Evolutionary conservation across 2,888 invertebrate species (phyloP).

Genomic region (Tolmerus cingulatus): DNA sequence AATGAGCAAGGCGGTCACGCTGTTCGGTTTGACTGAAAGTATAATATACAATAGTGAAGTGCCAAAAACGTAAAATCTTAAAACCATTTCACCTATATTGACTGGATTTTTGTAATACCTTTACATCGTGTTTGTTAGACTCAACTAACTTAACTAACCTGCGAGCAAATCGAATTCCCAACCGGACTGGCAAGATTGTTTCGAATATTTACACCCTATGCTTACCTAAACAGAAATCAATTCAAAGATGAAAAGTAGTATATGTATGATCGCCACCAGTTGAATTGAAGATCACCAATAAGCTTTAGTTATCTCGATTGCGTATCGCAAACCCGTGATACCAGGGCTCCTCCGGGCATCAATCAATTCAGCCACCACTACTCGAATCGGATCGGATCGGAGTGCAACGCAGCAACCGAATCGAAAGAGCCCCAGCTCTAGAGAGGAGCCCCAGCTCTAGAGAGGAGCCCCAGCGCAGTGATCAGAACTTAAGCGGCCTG

Average conservation of each 20-base stretch:
- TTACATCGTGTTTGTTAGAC: too few relatives aligned
- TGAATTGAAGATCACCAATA: slow-evolving; percentile 18
- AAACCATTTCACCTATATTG: too few relatives aligned
- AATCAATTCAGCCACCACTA: background rate
- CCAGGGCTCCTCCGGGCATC: background rate
- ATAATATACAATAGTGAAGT: background rate
- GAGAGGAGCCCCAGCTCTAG: background rate
- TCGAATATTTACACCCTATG: slow-evolving; percentile 1
- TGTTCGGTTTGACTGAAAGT: background rate
- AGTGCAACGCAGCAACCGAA: background rate
- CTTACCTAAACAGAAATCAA: background rate
- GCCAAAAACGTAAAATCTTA: background rate
- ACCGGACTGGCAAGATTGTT: slow-evolving; percentile 13
- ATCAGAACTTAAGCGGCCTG: background rate
- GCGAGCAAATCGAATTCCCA: background rate
- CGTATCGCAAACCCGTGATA: background rate
- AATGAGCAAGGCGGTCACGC: background rate
- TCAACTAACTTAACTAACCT: background rate
- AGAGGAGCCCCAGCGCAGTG: background rate
- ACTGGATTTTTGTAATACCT: too few relatives aligned
- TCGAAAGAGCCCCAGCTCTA: background rate
- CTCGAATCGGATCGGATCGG: background rate
- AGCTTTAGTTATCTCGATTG: background rate
- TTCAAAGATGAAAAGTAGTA: background rate
- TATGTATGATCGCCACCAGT: background rate